Evolutionary conservation across 2,113 vertebrate genomes (phyloP), one percentile per base, ranked within the genome.

Genomic region (Copsychus sechellarum): DNA sequence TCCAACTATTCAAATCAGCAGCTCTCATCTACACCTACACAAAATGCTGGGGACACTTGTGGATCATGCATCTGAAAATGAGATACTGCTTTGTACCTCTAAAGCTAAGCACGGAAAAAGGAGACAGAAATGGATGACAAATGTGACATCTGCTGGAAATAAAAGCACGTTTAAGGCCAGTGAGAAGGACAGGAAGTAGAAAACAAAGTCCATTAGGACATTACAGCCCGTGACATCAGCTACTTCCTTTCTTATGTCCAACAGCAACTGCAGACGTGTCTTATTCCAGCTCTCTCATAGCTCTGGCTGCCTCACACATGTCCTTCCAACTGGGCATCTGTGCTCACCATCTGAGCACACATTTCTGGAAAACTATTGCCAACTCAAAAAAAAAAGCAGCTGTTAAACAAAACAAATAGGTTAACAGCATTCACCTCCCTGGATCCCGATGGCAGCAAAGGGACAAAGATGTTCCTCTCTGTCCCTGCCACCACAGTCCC

Each of bases 311-410:
- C 71, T 28, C 80, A 73, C 87, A 93, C 76, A 33, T 61, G 74
- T 80, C 79, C 82, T 83, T 72, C 85, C 78, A 94, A 13, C 60
- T 7, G 4, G 88, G 88, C 92, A 88, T 93, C 92, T 93, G 86
- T 28, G 72, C 88, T 92, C 86, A 62, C 86, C 95, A 95, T 83
- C 92, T 94, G 88, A 94, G 58, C 92, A 78, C 86, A 84, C 26
- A 88, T 84, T 86, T 90, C 80, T 4, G 1, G 67, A 57, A 79
- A 81, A 93, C n/a, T n/a, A 86, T 40, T 94, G 74, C 81, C 23
- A 2, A 72, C 36, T 43, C 67, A 28, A 57, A 71, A 66, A 72
- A 72, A 81, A 79, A 56, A 88, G 76, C 5, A 8, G 56, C 79
- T 70, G 45, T 38, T 64, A 70, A 89, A 82, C 51, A 92, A 86